Base-by-base conservation (phyloP, 1,140 invertebrate species). In the Ladona fulva region DNA sequence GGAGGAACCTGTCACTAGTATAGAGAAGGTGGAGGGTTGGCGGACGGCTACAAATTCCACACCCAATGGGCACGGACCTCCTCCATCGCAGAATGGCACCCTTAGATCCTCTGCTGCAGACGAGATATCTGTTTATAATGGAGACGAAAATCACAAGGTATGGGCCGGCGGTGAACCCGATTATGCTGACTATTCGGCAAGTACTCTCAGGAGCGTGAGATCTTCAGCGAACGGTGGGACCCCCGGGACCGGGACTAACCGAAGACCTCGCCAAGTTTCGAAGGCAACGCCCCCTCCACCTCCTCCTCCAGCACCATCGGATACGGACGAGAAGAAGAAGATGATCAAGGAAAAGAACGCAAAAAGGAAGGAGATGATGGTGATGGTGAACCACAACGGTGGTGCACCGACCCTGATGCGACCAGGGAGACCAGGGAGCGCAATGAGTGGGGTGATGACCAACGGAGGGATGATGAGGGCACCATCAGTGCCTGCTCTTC, bases 111-210 rank as follows among this genome's bases (percentile, higher is more conserved):
- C 78, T 22, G 79, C 88, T 89, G 82, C 81, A n/a, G 92, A 93
- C 80, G 92, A 93, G 74, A 85, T 91, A 0, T 93, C 92, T 77
- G 87, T 94, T 25, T 95, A 93, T 83, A 95, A 95, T 82, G 94
- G 93, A 0, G 93, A 96, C 82, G 95, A 96, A 83, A 97, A 97
- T 82, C 95, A 97, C 83, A 97, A 97, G 85, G 92, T 97, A 0
- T 97, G 95, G 95, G 92, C 92, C 0, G 91, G 92, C 11, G 92
- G 91, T 66, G 87, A 91, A 77, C 93, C 94, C 79, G 89, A 93
- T 42, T 76, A 66, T 75, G 94, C 95, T 81, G 89, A 94, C 76
- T 92, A 91, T 79, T 87, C 89, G 5, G 89, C 87, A 0, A 90
- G 92, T 24, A 93, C 94, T 24, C 88, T 94, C 80, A 81, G 84